Percentiles rank a stretch among this genome's conserved stretches.
These are phyloP conservation scores for Setophaga petechia DNA, from an alignment of 2,113 vertebrate genomes.

Conservation along the genomic window DNA sequence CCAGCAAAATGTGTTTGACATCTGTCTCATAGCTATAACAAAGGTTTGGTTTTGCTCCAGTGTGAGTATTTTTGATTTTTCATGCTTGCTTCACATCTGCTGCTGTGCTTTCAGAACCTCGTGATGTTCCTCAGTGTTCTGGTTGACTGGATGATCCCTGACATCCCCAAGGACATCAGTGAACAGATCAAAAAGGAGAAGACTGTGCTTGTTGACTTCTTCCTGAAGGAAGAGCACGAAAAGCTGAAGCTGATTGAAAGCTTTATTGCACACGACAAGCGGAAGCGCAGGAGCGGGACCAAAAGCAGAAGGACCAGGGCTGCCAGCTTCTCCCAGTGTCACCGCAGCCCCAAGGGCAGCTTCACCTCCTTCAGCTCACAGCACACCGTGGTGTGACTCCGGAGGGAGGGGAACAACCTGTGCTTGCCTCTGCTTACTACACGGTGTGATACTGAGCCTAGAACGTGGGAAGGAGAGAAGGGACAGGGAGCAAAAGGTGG, in stretches of 20 bases:
- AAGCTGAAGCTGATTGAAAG: constrained; percentile 74
- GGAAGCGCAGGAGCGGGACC: background rate
- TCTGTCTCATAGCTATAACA: background rate
- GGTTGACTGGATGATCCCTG: constrained; percentile 96
- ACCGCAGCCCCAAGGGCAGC: constrained; percentile 65
- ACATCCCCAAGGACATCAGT: constrained; percentile 91
- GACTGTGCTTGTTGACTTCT: constrained; percentile 87
- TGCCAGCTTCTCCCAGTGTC: constrained; percentile 84
- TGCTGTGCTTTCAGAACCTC: constrained; percentile 81
- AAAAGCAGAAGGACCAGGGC: constrained; percentile 74
- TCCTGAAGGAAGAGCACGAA: constrained; percentile 88
- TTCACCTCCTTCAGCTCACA: constrained; percentile 68
- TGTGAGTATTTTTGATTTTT: background rate
- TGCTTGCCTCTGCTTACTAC: background rate
- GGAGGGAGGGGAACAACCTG: background rate
- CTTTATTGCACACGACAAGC: background rate
- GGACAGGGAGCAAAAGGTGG: background rate
- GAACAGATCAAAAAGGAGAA: constrained; percentile 95
- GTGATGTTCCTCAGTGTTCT: constrained; percentile 96
- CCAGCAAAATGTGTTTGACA: background rate
- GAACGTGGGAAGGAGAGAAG: background rate
- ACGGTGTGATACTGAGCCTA: background rate
- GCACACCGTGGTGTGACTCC: constrained; percentile 88
- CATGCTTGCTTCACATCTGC: background rate
- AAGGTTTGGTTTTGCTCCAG: background rate